Base-by-base conservation (phyloP, 92 coral and sea anemone genomes). In the Siderastrea radians region DNA sequence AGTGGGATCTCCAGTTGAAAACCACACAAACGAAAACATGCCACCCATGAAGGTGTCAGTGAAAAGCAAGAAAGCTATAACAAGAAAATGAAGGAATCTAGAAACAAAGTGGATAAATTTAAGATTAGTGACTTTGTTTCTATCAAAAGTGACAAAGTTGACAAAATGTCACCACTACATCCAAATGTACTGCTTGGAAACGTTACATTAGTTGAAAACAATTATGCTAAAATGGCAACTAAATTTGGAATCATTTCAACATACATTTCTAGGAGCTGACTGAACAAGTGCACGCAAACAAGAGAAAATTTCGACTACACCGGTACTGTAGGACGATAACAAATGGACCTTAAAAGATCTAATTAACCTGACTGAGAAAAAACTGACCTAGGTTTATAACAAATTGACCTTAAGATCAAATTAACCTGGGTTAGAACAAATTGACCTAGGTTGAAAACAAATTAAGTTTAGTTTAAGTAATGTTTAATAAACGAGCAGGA, bases 1-100 rank as follows among this genome's bases (percentile, higher is more conserved):
- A 70, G 75, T 70, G 51, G 54, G 19, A 69, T 8, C 52, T 43
- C 44, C 74, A 75, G 48, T 8, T 7, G 62, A 75, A 75, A 75
- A 75, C 62, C 80, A 62, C 63, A 75, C 46, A 50, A 75, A 58
- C 1, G 61, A 15, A 75, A 75, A 53, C 54, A 70, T 70, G 61
- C 38, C 38, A 72, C 77, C 58, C 64, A 55, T 53, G 66, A 26
- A 75, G 5, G 17, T 75, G 49, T 75, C 49, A 75, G 79, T 53
- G 79, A 75, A 75, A 55, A 55, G 17, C 66, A 75, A 55, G 66
- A 53, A 10, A 5, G 63, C 49, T 72, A 72, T 49, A 49, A 72
- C 75, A 72, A 49, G 79, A 55, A 74, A 53, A 74, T 74, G 79
- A 74, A 74, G 62, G 64, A 52, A 74, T 74, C 63, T 59, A 72